Conservation (phyloP, 35 echinoderm and acorn worm genomes). For the Eucidaris tribuloides region DNA sequence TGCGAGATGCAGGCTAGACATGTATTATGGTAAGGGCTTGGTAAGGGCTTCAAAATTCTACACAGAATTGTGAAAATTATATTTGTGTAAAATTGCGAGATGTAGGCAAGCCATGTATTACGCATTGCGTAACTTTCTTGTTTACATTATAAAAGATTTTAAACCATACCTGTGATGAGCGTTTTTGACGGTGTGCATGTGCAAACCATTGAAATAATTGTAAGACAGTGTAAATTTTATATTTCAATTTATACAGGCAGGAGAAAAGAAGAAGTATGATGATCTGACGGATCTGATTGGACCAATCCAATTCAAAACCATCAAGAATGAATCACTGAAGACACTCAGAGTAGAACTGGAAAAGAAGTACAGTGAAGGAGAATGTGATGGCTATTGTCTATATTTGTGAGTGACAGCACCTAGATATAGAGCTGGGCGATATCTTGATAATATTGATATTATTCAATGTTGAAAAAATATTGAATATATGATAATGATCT, state of each 20-base stretch:
- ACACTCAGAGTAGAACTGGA: conserved; percentile 63
- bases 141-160: background rate
- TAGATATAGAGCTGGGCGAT: no score
- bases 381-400: conserved; percentile 82
- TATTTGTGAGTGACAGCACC: conserved; percentile 83
- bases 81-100: background rate
- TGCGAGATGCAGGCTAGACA: no score
- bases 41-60: no score
- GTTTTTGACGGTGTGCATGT: background rate
- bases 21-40: no score
- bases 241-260: conserved; percentile 44
- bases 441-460: no score
- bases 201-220: background rate
- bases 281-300: conserved; percentile 92
- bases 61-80: background rate
- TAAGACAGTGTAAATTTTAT: background rate
- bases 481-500: no score
- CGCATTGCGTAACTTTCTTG: background rate
- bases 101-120: background rate
- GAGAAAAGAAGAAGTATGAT: conserved; percentile 97
- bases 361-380: conserved; percentile 62
- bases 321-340: conserved; percentile 88
- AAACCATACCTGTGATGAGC: background rate
- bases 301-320: conserved; percentile 83
- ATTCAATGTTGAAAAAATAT: no score